Conservation (phyloP, 2,888 invertebrate species). For the Trissoscelio sp. region DNA sequence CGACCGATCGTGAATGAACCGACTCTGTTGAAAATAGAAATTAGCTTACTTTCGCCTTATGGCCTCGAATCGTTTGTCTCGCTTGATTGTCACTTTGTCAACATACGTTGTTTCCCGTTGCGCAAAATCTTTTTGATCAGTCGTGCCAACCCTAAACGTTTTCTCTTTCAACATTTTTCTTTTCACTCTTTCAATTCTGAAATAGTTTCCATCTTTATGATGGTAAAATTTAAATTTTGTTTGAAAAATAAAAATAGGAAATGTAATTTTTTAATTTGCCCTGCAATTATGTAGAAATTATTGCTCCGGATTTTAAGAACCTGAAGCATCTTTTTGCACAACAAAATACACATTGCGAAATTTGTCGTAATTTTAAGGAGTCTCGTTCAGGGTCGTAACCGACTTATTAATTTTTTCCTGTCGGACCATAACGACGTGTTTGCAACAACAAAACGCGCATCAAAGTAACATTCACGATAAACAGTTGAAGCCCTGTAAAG, state of each 20-base stretch:
- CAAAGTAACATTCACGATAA: constrained; percentile 18
- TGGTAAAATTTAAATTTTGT: no score
- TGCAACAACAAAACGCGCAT: constrained; percentile 27
- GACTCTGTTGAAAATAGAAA: constrained; percentile 65
- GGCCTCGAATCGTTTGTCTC: constrained; percentile 62
- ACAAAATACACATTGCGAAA: constrained; percentile 15
- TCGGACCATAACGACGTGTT: constrained; percentile 9
- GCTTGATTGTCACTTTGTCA: constrained; percentile 49
- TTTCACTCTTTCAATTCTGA: no score
- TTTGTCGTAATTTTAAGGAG: background rate
- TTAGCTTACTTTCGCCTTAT: constrained; percentile 65
- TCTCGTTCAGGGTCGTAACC: background rate
- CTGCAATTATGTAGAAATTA: background rate
- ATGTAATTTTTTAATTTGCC: no score
- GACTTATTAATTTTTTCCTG: constrained; percentile 5
- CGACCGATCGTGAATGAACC: constrained; percentile 60
- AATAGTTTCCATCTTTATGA: no score
- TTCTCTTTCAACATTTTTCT: no score
- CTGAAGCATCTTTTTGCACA: background rate
- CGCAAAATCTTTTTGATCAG: constrained; percentile 8
- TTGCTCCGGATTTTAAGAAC: background rate
- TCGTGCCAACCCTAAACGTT: background rate
- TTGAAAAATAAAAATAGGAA: no score
- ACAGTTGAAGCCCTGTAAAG: constrained; percentile 35
- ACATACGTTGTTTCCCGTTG: constrained; percentile 35